Evolutionary conservation across 2,113 vertebrate species (phyloP), one percentile per base, ranked within the genome.

Genomic region (Mungos mungo): DNA sequence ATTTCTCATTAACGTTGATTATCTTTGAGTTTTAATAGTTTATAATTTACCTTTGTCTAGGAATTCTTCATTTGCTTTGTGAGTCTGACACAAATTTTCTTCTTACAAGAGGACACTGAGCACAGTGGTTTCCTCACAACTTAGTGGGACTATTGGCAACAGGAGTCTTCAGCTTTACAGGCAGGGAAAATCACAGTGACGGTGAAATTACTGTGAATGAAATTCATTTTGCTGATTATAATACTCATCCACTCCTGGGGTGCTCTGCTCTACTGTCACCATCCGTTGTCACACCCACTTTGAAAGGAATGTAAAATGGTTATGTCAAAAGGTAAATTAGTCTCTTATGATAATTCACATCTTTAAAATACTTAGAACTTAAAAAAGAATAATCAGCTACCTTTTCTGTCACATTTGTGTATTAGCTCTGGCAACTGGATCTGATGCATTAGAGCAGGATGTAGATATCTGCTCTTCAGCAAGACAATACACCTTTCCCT

Each of bases 401-500:
- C 21, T 82, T 95, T 95, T 65, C 68, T 41, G 14, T 77, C 63
- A 93, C 4, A 52, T 4, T 83, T 83, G 12, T 96, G 23, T 52
- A 72, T 96, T 90, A 71, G 65, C 65, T 94, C 93, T 96, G 95
- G 77, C 81, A 87, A 89, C 16, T 60, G 52, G 29, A 85, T 79
- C 82, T 82, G 94, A 96, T 87, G 41, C 45, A 80, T 86, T 84
- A 86, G 29, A 80, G 91, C 19, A 92, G 68, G 52, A 84, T 45
- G 54, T 33, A 68, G 45, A 19, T 94, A 94, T 86, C 90, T 94
- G 72, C 47, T 91, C 54, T 96, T 83, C 19, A 88, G 68, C 72
- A 95, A 96, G 94, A 96, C 57, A 94, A 69, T 27, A 25, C 68
- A 86, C 77, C 81, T 91, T 94, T 96, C 79, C 90, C 83, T 57